Conservation (phyloP, 2,113 vertebrate genomes). For the Amblyopsis rosae region DNA sequence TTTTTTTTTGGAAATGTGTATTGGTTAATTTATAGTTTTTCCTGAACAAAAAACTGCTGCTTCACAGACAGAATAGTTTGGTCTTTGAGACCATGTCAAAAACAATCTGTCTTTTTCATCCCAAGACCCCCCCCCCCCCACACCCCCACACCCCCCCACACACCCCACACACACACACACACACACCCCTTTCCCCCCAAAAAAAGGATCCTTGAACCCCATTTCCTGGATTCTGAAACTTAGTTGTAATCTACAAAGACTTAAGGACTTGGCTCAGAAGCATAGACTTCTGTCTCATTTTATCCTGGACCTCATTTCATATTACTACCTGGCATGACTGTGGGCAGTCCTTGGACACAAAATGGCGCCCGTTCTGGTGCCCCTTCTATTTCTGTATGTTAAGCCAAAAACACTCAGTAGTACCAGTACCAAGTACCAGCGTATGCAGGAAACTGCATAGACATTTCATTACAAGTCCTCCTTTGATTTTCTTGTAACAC, state of each 20-base stretch:
- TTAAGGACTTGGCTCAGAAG: slow-evolving; percentile 29
- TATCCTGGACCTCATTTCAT: slow-evolving; percentile 26
- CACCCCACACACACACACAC: slow-evolving; percentile 9
- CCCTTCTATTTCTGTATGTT: slow-evolving; percentile 36
- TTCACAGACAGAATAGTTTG: slow-evolving; percentile 53
- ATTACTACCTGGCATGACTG: slow-evolving; percentile 54
- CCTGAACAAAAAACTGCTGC: slow-evolving; percentile 63
- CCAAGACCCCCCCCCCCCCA: background rate
- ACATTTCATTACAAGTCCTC: slow-evolving; percentile 41
- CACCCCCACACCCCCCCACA: no score
- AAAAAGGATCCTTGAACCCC: no score
- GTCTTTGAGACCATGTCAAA: slow-evolving; percentile 32
- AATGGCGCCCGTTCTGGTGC: slow-evolving; percentile 18
- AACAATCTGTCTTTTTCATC: slow-evolving; percentile 17
- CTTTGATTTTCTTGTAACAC: slow-evolving; percentile 32
- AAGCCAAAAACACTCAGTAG: slow-evolving; percentile 28
- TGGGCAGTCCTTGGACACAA: slow-evolving; percentile 32
- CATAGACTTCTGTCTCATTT: slow-evolving; percentile 21
- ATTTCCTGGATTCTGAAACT: slow-evolving; percentile 40
- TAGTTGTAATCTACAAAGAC: slow-evolving; percentile 24
- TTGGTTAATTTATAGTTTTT: slow-evolving; percentile 74
- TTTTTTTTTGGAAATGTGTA: slow-evolving; percentile 54
- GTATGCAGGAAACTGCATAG: slow-evolving; percentile 59
- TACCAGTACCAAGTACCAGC: slow-evolving; percentile 56
- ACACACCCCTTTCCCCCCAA: background rate